Evolutionary conservation across 2,797 vertebrate species (phyloP), one percentile per base, ranked within the genome.

Genomic region (Chrysocyon brachyurus): DNA sequence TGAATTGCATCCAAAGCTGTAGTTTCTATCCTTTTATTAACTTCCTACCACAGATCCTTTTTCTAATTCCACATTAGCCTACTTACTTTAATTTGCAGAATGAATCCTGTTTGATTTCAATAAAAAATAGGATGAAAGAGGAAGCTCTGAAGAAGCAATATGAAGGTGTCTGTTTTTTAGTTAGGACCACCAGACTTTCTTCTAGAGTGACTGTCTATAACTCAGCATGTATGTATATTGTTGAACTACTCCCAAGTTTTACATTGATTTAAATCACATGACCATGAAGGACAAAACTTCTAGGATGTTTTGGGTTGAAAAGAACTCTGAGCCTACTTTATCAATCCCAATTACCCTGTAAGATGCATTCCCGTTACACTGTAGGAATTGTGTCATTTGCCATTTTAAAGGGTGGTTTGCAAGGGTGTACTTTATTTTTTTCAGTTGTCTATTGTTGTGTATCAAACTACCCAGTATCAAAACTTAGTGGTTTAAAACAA

Each of bases 11-110:
- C 57, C 66, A 96, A 73, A 83, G 36, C 14, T 85, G 33, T 22
- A 59, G 28, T 75, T 78, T 89, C 96, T 33, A 85, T 90, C 24
- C 57, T 95, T 91, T 96, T 85, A 94, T 94, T 96, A 96, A 84
- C 36, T 86, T 96, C 86, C 56, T 86, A 77, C 91, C 87, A 92
- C 6, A 56, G n/a, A 96, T 61, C 61, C 10, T 84, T 94, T 96
- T 68, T 40, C 75, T 77, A 96, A 87, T 90, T 96, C 89, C 59
- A 15, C 10, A 64, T 54, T 28, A 87, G 40, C 49, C 40, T 81
- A 90, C 19, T 90, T 4, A 87, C 57, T 75, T 96, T 77, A 90
- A 89, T 91, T 87, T 96, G 59, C 31, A 26, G 33, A 93, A 90
- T 93, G 33, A 92, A 56, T 72, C 64, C 64, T 93, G 12, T 77